Conservation (phyloP, 2,113 vertebrate genomes). For the Cygnus buccinator region DNA sequence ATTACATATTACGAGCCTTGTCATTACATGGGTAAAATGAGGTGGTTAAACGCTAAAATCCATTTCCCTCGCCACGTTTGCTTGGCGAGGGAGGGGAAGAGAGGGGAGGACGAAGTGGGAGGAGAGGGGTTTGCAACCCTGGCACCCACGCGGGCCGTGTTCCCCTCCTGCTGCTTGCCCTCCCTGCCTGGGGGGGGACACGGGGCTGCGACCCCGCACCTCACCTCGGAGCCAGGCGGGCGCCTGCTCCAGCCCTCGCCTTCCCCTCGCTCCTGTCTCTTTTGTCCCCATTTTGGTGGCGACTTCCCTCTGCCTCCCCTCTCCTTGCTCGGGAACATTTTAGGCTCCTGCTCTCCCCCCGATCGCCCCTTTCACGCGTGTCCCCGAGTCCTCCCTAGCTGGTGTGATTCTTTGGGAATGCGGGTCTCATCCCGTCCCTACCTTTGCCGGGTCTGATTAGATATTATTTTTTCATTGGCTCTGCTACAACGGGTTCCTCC, state of each 20-base stretch:
- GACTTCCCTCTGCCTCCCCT: slow-evolving; percentile 43
- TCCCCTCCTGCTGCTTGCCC: not conserved
- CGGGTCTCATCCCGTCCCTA: slow-evolving; percentile 59
- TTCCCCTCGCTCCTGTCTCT: not conserved
- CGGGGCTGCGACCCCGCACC: not conserved
- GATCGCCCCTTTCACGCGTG: slow-evolving; percentile 31
- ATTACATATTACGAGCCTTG: slow-evolving; percentile 65
- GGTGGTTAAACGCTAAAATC: slow-evolving; percentile 63
- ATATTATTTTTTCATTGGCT: slow-evolving; percentile 75
- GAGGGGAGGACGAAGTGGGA: not conserved
- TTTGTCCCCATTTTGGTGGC: slow-evolving; percentile 49
- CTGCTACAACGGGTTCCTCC: slow-evolving; percentile 65
- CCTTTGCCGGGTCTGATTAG: slow-evolving; percentile 65
- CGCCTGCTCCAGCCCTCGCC: not conserved
- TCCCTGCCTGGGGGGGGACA: not conserved
- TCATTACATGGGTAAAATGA: slow-evolving; percentile 64
- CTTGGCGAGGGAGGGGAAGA: not conserved
- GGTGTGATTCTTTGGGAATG: slow-evolving; percentile 54
- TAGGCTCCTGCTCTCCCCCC: slow-evolving; percentile 19
- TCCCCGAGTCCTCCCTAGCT: slow-evolving; percentile 46
- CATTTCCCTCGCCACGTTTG: slow-evolving; percentile 59
- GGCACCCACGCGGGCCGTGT: not conserved
- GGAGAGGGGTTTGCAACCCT: not conserved
- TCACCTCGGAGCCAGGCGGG: not conserved
- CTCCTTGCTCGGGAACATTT: slow-evolving; percentile 29